Percentiles rank a stretch among this genome's conserved stretches.
Evolutionary conservation across 2,113 vertebrate genomes (phyloP).

Genomic region (Odocoileus hemionus): DNA sequence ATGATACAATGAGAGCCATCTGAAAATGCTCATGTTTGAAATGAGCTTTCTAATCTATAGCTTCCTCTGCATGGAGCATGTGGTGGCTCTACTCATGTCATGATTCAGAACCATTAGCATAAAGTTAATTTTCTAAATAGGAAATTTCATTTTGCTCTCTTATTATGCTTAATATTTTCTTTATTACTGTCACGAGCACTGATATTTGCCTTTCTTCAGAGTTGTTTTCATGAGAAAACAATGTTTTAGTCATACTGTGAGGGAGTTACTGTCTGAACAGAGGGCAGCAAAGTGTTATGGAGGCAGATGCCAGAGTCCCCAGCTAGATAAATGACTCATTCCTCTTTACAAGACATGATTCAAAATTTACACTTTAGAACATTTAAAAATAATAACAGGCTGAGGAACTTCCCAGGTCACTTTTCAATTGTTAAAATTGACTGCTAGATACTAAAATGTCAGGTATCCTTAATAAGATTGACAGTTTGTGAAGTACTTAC

Average conservation of each 20-base stretch:
- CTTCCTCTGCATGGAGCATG: background rate
- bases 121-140: background rate
- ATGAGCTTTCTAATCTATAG: background rate
- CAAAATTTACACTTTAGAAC: background rate
- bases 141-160: background rate
- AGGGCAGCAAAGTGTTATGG: background rate
- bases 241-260: conserved; percentile 24
- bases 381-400: background rate
- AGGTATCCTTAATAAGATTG: background rate
- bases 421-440: conserved; percentile 10
- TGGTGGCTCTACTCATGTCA: no score
- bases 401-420: conserved; percentile 23
- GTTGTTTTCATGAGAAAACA: conserved; percentile 53
- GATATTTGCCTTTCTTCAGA: background rate
- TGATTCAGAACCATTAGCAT: background rate
- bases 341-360: background rate
- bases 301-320: background rate
- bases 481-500: background rate
- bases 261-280: background rate
- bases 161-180: conserved; percentile 2
- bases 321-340: conserved; percentile 43
- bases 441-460: background rate
- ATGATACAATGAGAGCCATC: background rate
- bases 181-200: background rate
- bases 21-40: background rate